A percentile compares a stretch with the other conserved stretches of the same genome.
These are phyloP conservation scores for Calidris pugnax DNA, from an alignment of 2,113 vertebrate genomes.

Conservation along the genomic window DNA sequence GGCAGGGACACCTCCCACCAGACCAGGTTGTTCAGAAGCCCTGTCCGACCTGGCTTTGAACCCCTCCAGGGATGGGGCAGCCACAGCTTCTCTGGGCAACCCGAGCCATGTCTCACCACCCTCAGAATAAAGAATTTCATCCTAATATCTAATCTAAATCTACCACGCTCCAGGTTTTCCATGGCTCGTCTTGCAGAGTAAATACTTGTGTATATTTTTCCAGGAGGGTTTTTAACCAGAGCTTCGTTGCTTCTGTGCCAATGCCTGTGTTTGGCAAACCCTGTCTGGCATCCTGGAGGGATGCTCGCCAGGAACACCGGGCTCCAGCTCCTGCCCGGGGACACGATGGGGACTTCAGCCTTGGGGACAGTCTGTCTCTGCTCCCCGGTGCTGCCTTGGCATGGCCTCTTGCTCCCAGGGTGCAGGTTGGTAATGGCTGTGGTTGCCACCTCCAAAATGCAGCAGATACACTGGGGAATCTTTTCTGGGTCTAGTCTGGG, in stretches of 20 bases:
- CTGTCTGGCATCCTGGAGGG: background rate
- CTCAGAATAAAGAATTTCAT: too few relatives aligned
- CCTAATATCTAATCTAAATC: background rate
- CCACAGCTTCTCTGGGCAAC: too few relatives aligned
- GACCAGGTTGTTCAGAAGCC: background rate
- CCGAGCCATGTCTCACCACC: too few relatives aligned
- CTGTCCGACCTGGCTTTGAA: background rate
- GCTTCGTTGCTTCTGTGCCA: background rate
- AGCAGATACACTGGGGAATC: background rate
- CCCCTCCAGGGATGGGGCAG: too few relatives aligned
- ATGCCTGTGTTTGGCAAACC: fast-evolving
- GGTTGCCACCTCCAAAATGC: background rate
- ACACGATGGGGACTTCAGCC: background rate
- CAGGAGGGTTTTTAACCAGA: background rate
- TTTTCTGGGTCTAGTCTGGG: background rate
- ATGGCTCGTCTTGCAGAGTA: background rate
- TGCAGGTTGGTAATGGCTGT: background rate
- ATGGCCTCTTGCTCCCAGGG: background rate
- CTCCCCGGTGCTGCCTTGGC: background rate
- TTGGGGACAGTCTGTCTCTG: background rate
- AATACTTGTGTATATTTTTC: fast-evolving
- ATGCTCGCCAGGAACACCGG: background rate
- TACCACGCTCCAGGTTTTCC: fast-evolving
- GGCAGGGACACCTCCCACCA: background rate
- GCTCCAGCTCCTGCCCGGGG: background rate